Percentiles rank a stretch among this genome's conserved stretches.
phyloP scores from a whole-genome alignment of 1,140 invertebrate species.

The Rhopalosiphum padi region DNA sequence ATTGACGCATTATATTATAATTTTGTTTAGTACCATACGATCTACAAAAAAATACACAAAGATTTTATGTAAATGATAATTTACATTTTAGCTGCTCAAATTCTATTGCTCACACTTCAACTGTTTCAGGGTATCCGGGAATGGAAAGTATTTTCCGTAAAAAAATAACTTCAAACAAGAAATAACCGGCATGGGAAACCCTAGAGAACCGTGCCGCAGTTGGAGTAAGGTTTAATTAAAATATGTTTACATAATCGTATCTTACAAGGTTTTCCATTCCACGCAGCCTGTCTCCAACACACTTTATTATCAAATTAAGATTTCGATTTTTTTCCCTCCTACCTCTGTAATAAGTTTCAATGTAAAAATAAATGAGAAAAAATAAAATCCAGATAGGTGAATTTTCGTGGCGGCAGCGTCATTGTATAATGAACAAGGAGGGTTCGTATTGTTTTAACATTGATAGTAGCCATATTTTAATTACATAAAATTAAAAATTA shows the following conservation, averaged over 20 bases:
- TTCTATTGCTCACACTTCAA: background rate
- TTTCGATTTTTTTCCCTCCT: background rate
- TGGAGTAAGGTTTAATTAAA: constrained; percentile 34
- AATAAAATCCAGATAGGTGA: background rate
- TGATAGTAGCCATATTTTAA: background rate
- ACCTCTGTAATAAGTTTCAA: background rate
- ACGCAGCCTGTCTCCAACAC: constrained; percentile 12
- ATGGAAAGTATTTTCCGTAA: background rate
- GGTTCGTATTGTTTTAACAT: background rate
- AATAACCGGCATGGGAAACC: background rate
- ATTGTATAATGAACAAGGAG: background rate
- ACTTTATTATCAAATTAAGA: constrained; percentile 25
- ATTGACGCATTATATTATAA: too few species aligned
- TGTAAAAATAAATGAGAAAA: background rate
- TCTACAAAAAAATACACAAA: background rate
- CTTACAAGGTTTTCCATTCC: constrained; percentile 16
- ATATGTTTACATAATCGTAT: constrained; percentile 41
- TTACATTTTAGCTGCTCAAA: background rate
- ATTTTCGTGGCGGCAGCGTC: background rate
- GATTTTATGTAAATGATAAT: background rate
- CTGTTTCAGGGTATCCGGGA: background rate
- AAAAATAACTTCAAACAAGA: constrained; percentile 18
- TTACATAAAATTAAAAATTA: background rate
- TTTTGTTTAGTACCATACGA: too few species aligned
- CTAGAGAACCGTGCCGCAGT: background rate